Conservation (phyloP, 1,140 invertebrate genomes). For the Nasonia giraulti region DNA sequence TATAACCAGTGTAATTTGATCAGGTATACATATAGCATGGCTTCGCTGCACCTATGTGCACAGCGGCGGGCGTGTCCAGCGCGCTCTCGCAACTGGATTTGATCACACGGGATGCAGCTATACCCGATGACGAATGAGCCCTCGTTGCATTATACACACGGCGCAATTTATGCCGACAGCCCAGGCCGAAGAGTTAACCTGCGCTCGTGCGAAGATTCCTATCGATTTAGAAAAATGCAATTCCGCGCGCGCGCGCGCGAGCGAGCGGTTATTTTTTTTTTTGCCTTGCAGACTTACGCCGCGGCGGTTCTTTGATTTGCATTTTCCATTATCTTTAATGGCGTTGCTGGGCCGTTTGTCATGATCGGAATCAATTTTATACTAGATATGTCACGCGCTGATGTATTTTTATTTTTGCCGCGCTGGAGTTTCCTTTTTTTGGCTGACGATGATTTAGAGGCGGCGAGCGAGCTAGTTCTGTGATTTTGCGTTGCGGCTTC, state of each 20-base stretch:
- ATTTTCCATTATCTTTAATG: constrained; percentile 55
- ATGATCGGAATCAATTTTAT: constrained; percentile 41
- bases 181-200: constrained; percentile 29
- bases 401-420: constrained; percentile 29
- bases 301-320: constrained; percentile 39
- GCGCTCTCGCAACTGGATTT: constrained; percentile 40
- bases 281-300: background rate
- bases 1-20: constrained; percentile 45
- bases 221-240: constrained; percentile 53
- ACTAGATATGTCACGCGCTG: constrained; percentile 30
- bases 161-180: constrained; percentile 38
- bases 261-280: background rate
- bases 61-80: constrained; percentile 23
- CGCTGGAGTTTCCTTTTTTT: background rate
- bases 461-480: background rate
- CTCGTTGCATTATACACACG: constrained; percentile 47
- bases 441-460: background rate
- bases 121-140: constrained; percentile 40
- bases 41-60: background rate
- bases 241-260: background rate
- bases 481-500: background rate
- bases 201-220: constrained; percentile 36
- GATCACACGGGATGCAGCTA: constrained; percentile 18
- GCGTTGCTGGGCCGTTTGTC: constrained; percentile 33
- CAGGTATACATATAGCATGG: constrained; percentile 2